Evolutionary conservation across 2,888 invertebrate genomes (phyloP), one percentile per base, ranked within the genome.

Genomic region (Lathronympha strigana): DNA sequence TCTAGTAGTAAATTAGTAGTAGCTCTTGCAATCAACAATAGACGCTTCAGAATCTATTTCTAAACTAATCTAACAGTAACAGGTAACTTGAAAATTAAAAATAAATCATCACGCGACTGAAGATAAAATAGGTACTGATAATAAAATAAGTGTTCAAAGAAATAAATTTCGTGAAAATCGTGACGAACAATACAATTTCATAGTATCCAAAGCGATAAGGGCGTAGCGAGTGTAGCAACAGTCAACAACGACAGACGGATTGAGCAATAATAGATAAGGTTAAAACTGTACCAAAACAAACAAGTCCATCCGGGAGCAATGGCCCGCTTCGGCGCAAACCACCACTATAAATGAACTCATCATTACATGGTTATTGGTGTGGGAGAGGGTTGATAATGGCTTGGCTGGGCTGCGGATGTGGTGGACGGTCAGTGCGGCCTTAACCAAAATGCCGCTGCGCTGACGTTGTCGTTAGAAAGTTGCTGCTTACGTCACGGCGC

Each of bases 381-480:
- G n/a, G 13, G 4, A 17, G n/a, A 57, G 28, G 40, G 43, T 45
- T 21, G 19, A 21, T 33, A 31, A 25, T 31, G 25, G 21, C 31
- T 8, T 45, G 57, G 19, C 8, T 21, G 13, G 28, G 1, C 2
- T 31, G 45, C 23, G n/a, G n/a, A n/a, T 4, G 31, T n/a, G 43
- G 45, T 38, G 38, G 54, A 55, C 28, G 55, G 55, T 15, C 45
- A 45, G 50, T 62, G 62, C 82, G 86, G 86, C 88, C 88, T 88
- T 87, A 85, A 85, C 84, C 86, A 83, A 83, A 81, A 83, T 83
- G 81, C 80, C 74, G 73, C 78, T 75, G 76, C 74, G 84, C 84
- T 88, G 90, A 88, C 90, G 91, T 90, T 80, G 79, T 75, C 80
- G 85, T 88, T 90, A 91, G 91, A 91, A 91, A 91, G 91, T 90